These are phyloP conservation scores for Calonectris borealis DNA, from an alignment of 2,113 vertebrate species.

Conservation along the genomic window DNA sequence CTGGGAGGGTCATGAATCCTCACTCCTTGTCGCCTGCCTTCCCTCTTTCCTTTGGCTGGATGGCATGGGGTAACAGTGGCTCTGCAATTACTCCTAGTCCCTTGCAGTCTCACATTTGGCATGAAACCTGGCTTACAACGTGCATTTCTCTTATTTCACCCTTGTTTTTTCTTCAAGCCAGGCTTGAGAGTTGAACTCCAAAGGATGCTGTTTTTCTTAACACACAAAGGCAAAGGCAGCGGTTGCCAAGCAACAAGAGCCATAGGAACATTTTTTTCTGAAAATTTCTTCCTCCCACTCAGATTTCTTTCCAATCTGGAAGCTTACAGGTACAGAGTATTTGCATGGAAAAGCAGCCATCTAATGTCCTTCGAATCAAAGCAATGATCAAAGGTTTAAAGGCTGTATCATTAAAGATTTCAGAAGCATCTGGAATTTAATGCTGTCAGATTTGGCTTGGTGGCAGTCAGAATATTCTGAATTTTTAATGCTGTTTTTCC, in stretches of 20 bases:
- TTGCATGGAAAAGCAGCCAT: slow-evolving; percentile 37
- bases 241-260: slow-evolving; percentile 76
- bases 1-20: neutral
- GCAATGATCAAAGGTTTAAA: neutral
- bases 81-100: neutral
- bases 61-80: neutral
- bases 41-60: neutral
- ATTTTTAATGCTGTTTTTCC: neutral
- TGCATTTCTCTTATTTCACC: neutral
- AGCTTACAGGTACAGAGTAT: slow-evolving; percentile 24
- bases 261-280: neutral
- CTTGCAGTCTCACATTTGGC: neutral
- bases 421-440: neutral
- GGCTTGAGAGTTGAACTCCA: slow-evolving; percentile 37
- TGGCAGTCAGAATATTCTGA: neutral
- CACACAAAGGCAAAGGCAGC: slow-evolving; percentile 58
- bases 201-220: slow-evolving; percentile 60
- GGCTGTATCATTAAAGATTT: neutral
- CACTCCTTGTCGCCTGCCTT: neutral
- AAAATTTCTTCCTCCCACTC: slow-evolving; percentile 64
- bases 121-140: neutral
- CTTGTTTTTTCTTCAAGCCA: neutral
- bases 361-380: slow-evolving; percentile 35
- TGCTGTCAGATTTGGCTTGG: neutral
- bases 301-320: slow-evolving; percentile 40